Percentiles rank a stretch among this genome's conserved stretches.
These are phyloP conservation scores for Hydractinia echinata DNA, from an alignment of 30 jellyfish, hydroid and myxozoan species.

Conservation along the genomic window DNA sequence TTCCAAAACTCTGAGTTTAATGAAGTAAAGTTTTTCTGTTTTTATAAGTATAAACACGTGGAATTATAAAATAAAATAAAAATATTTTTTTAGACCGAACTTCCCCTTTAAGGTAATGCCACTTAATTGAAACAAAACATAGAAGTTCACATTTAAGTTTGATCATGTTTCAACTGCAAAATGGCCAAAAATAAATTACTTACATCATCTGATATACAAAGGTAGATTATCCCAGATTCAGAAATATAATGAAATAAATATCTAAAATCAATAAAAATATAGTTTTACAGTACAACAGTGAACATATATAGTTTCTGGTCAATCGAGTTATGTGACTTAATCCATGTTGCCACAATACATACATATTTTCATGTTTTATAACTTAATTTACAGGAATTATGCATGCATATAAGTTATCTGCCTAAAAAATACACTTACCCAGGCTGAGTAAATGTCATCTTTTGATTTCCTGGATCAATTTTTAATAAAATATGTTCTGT, in stretches of 20 bases:
- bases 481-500: slow-evolving; percentile 66
- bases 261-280: slow-evolving; percentile 34
- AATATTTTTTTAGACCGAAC: no score
- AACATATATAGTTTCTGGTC: background rate
- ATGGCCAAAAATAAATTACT: slow-evolving; percentile 11
- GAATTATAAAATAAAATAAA: no score
- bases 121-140: no score
- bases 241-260: slow-evolving; percentile 77
- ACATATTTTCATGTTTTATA: no score
- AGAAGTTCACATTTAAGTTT: no score
- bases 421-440: slow-evolving; percentile 53
- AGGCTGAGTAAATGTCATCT: slow-evolving; percentile 87
- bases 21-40: no score
- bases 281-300: background rate
- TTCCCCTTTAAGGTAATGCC: no score
- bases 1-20: no score
- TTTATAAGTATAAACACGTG: no score
- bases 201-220: slow-evolving; percentile 92
- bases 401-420: background rate
- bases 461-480: slow-evolving; percentile 47
- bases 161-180: no score
- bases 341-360: no score
- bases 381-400: background rate
- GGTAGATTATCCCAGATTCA: slow-evolving; percentile 50
- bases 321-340: background rate